These are phyloP conservation scores for Falco peregrinus DNA, from an alignment of 2,797 vertebrate genomes.

Conservation along the genomic window DNA sequence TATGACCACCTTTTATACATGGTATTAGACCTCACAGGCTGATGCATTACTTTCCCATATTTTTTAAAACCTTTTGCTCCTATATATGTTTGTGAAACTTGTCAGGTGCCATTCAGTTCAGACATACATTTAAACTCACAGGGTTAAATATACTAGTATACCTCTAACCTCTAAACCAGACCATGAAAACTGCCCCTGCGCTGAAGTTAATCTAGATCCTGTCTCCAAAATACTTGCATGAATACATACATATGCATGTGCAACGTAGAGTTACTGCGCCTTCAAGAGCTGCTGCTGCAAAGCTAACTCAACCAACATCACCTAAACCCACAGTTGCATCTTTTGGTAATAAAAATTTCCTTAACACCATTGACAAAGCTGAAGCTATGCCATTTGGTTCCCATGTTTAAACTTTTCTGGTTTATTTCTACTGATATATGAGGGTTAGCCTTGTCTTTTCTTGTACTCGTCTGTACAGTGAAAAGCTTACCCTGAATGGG, in stretches of 20 bases:
- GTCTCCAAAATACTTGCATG: background rate
- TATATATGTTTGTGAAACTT: background rate
- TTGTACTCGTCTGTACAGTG: too few species aligned
- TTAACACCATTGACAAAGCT: background rate
- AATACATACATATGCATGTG: accelerated
- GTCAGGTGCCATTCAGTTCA: background rate
- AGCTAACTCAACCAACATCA: background rate
- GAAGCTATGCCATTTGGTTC: background rate
- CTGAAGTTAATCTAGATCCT: background rate
- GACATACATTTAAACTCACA: background rate
- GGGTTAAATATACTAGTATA: background rate
- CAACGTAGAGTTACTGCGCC: background rate
- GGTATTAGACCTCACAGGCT: background rate
- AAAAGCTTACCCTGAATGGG: background rate
- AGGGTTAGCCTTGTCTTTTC: background rate
- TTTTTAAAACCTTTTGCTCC: background rate
- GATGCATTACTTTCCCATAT: background rate
- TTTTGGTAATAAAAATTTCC: background rate
- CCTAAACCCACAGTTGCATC: background rate
- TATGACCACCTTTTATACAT: background rate
- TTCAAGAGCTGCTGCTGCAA: background rate
- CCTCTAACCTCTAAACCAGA: background rate
- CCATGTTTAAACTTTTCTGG: background rate
- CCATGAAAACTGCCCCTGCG: background rate
- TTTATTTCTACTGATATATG: background rate